These are phyloP conservation scores for Nymphalis polychloros DNA, from an alignment of 2,888 invertebrate species.

Conservation along the genomic window DNA sequence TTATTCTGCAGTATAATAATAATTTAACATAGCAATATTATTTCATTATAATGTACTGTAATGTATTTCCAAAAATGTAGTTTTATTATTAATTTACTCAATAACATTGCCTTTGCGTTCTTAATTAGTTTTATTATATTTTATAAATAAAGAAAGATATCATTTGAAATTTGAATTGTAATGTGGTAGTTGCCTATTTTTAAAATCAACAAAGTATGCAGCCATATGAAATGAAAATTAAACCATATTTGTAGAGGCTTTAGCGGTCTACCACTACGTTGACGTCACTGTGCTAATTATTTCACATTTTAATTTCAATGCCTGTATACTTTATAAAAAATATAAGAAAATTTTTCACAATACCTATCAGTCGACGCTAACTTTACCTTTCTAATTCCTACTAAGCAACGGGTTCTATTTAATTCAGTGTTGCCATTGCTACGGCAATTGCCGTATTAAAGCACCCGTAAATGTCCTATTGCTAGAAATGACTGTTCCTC, in stretches of 20 bases:
- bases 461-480: not conserved
- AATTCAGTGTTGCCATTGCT: slow-evolving; percentile 7
- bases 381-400: slow-evolving; percentile 39
- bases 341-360: slow-evolving; percentile 7
- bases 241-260: slow-evolving; percentile 4
- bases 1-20: slow-evolving; percentile 11
- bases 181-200: not conserved
- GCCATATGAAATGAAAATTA: slow-evolving; percentile 1
- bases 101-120: not conserved
- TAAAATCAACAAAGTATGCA: not conserved
- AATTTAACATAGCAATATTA: not conserved
- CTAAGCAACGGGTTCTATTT: slow-evolving; percentile 44
- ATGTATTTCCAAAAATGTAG: too few species aligned
- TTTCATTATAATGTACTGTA: not conserved
- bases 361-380: slow-evolving; percentile 6
- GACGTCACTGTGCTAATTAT: not conserved
- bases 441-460: not conserved
- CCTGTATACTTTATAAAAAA: not conserved
- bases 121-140: too few species aligned
- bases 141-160: too few species aligned
- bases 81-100: not conserved
- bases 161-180: too few species aligned
- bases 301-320: not conserved
- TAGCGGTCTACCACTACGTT: slow-evolving; percentile 4
- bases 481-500: not conserved